Conservation (phyloP, 2,113 vertebrate genomes). For the Ictalurus punctatus region DNA sequence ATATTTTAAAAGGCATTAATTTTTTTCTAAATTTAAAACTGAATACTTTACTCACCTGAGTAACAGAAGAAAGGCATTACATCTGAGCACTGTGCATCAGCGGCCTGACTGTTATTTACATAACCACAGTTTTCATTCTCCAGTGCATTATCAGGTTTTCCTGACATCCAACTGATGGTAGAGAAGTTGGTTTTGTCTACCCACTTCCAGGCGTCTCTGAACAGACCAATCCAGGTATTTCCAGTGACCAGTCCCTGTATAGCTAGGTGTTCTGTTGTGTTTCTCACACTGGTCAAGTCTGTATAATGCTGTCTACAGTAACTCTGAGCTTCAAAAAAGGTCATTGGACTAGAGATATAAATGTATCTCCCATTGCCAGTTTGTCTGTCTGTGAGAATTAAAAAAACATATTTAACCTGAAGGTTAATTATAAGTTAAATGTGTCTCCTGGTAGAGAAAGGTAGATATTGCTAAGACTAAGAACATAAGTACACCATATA, state of each 20-base stretch:
- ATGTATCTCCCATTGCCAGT: not conserved
- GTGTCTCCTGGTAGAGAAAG: not conserved
- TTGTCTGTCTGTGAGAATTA: conserved; percentile 6
- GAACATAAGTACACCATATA: too few relatives aligned
- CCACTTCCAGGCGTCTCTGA: conserved; percentile 37
- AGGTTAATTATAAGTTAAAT: not conserved
- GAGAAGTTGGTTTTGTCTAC: not conserved
- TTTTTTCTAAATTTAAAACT: not conserved
- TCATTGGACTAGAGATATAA: not conserved
- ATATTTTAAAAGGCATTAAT: too few relatives aligned
- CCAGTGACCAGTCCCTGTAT: accelerated
- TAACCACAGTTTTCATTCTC: not conserved
- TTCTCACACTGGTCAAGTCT: not conserved
- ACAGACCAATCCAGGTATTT: conserved; percentile 10
- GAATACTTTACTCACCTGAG: not conserved
- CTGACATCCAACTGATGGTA: too few relatives aligned
- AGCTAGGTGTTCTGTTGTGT: not conserved
- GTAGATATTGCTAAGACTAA: too few relatives aligned
- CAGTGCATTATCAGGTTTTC: not conserved
- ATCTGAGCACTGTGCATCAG: not conserved
- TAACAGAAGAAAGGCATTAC: conserved; percentile 23
- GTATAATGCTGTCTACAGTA: too few relatives aligned
- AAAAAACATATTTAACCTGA: not conserved
- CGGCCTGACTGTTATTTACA: not conserved
- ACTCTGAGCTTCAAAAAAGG: not conserved